phyloP scores from a whole-genome alignment of 2,888 invertebrate species.

The Danaus chrysippus region DNA sequence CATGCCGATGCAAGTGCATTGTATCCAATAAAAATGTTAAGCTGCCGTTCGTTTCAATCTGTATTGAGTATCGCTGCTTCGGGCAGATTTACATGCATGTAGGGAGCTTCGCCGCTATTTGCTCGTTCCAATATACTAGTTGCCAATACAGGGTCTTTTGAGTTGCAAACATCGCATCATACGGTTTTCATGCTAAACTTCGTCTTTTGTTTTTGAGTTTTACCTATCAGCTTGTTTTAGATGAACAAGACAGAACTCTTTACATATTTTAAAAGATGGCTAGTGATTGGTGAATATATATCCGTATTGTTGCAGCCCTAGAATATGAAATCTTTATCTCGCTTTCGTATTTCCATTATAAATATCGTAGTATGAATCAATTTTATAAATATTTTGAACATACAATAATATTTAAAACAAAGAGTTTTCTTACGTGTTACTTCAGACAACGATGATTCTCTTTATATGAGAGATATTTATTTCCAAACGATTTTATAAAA shows the following conservation, averaged over 20 bases:
- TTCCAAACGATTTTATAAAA: not conserved
- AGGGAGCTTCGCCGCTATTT: constrained; percentile 55
- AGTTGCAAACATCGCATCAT: constrained; percentile 31
- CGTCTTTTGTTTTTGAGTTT: constrained; percentile 28
- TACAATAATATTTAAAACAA: not conserved
- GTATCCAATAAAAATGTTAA: constrained; percentile 68
- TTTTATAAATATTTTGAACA: not conserved
- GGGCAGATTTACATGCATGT: constrained; percentile 70
- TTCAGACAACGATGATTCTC: not conserved
- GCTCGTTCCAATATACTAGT: constrained; percentile 52
- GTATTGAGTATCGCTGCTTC: constrained; percentile 56
- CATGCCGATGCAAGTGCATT: constrained; percentile 32
- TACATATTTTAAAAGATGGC: constrained; percentile 12
- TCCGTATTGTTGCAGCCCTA: not conserved
- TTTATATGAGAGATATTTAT: not conserved
- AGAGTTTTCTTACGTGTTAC: not conserved
- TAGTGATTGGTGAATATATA: not conserved
- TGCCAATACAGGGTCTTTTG: constrained; percentile 30
- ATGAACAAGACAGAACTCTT: constrained; percentile 13
- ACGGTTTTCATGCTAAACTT: constrained; percentile 18
- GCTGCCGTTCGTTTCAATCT: constrained; percentile 63
- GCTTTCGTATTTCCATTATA: not conserved
- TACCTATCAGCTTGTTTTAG: constrained; percentile 21
- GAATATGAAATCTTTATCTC: constrained; percentile 1
- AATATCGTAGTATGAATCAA: not conserved